Conservation (phyloP, 1,140 invertebrate species). For the Laodelphax striatellus region DNA sequence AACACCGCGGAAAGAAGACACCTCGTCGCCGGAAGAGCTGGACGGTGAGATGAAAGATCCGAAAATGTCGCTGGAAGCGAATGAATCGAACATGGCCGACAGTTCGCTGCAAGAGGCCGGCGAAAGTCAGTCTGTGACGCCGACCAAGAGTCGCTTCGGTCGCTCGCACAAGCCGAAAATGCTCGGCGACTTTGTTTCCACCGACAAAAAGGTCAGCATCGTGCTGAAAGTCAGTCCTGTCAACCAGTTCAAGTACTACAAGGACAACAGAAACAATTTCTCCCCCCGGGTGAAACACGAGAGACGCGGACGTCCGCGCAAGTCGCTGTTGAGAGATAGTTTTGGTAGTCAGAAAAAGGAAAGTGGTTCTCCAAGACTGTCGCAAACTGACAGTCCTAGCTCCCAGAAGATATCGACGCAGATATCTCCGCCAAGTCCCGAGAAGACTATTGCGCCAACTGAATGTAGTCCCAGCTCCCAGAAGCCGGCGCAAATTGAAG, state of each 20-base stretch:
- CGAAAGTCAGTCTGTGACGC: background rate
- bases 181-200: conserved; percentile 23
- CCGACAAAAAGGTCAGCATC: conserved; percentile 22
- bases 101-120: no score
- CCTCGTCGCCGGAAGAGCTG: background rate
- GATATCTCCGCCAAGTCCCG: background rate
- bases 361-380: background rate
- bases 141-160: conserved; percentile 23
- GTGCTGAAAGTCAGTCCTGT: conserved; percentile 14
- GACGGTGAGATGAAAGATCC: background rate
- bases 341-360: background rate
- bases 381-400: background rate
- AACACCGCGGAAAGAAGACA: no score
- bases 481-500: background rate
- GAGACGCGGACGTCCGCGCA: no score
- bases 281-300: no score
- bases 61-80: background rate
- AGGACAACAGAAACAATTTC: background rate
- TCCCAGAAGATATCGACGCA: no score
- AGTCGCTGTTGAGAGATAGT: no score
- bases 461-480: background rate
- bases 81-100: background rate
- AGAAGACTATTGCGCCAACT: background rate
- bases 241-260: conserved; percentile 14
- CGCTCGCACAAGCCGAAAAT: conserved; percentile 24